phyloP scores from a whole-genome alignment of 2,888 invertebrate species.

The Perizoma affinitatum region DNA sequence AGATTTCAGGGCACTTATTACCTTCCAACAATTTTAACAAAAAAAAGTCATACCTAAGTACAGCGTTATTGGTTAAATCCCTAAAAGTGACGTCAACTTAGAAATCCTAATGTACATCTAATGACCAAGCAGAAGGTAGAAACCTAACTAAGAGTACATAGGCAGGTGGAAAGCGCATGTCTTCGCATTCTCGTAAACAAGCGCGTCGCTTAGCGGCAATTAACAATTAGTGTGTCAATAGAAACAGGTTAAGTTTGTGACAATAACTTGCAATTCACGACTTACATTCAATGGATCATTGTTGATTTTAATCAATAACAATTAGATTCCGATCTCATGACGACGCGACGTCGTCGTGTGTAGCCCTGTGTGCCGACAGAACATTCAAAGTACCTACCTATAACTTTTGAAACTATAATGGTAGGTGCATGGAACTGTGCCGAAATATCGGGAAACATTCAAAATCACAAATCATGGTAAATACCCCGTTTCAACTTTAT shows the following conservation, averaged over 20 bases:
- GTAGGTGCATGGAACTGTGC: too few relatives aligned
- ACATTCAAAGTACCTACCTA: too few relatives aligned
- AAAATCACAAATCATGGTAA: too few relatives aligned
- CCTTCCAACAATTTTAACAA: too few relatives aligned
- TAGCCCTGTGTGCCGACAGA: too few relatives aligned
- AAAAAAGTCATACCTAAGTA: too few relatives aligned
- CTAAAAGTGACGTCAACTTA: constrained; percentile 5
- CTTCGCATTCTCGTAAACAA: constrained; percentile 20
- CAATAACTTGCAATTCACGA: constrained; percentile 34
- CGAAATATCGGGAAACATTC: too few relatives aligned
- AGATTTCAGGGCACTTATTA: too few relatives aligned
- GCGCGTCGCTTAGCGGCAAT: constrained; percentile 52
- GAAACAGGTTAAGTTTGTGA: constrained; percentile 52
- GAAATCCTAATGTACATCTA: constrained; percentile 17
- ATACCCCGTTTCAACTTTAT: too few relatives aligned
- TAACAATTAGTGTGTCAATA: constrained; percentile 71
- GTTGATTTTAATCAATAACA: background rate
- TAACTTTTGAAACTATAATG: too few relatives aligned
- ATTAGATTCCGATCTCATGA: too few relatives aligned
- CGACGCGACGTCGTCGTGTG: too few relatives aligned
- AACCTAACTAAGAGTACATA: background rate
- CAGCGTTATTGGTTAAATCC: background rate
- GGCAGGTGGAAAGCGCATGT: constrained; percentile 23
- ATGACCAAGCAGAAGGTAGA: constrained; percentile 16
- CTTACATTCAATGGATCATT: constrained; percentile 13